Evolutionary conservation across 2,113 vertebrate species (phyloP).

Genomic region (Ammodytes dubius): DNA sequence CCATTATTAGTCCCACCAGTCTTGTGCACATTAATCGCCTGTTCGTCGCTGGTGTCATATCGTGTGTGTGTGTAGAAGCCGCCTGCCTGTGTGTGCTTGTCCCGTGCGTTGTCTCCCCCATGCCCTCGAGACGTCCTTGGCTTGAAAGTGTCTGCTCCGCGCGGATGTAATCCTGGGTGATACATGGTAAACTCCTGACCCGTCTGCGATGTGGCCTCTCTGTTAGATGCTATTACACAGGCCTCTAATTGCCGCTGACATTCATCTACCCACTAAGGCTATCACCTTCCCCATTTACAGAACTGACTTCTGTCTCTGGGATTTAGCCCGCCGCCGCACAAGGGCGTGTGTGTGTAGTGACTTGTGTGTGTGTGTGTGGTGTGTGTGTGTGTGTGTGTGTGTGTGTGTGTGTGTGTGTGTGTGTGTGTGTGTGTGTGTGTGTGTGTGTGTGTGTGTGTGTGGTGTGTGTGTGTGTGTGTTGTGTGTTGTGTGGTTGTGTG

Average conservation of each 20-base stretch:
- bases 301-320: slow-evolving; percentile 59
- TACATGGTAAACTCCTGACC: slow-evolving; percentile 82
- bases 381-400: too few relatives aligned
- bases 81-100: slow-evolving; percentile 32
- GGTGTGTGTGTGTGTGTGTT: background rate
- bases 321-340: slow-evolving; percentile 43
- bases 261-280: slow-evolving; percentile 84
- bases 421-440: background rate
- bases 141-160: slow-evolving; percentile 60
- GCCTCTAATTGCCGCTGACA: slow-evolving; percentile 85
- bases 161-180: slow-evolving; percentile 80
- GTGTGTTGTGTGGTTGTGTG: background rate
- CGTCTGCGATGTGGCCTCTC: slow-evolving; percentile 65
- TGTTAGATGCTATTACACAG: slow-evolving; percentile 72
- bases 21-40: slow-evolving; percentile 57
- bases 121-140: slow-evolving; percentile 84
- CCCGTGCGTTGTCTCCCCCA: slow-evolving; percentile 38
- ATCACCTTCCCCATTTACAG: slow-evolving; percentile 76
- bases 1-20: slow-evolving; percentile 27
- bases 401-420: too few relatives aligned
- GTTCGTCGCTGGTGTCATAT: slow-evolving; percentile 21
- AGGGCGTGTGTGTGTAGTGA: slow-evolving; percentile 25
- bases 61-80: background rate
- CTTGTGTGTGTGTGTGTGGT: background rate
- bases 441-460: too few relatives aligned